phyloP scores from a whole-genome alignment of 2,888 invertebrate species.

The Xanthia icteritia region DNA sequence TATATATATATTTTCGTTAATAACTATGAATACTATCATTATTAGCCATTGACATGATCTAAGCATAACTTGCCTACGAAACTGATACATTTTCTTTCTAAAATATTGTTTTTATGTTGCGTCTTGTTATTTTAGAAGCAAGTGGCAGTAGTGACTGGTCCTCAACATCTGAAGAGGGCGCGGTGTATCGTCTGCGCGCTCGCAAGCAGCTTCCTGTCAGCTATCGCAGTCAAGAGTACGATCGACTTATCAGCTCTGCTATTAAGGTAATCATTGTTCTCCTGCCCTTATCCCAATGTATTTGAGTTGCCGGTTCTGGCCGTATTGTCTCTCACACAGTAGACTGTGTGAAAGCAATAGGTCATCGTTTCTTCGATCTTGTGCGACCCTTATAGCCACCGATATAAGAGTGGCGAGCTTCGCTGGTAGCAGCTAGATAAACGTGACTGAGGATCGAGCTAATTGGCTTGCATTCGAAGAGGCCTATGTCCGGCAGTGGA shows the following conservation, averaged over 20 bases:
- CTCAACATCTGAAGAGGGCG: conserved; percentile 91
- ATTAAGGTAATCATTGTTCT: conserved; percentile 88
- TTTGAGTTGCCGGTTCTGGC: background rate
- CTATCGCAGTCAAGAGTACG: conserved; percentile 97
- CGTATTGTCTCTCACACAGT: background rate
- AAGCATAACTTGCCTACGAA: background rate
- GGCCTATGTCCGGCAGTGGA: background rate
- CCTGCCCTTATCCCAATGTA: background rate
- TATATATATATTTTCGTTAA: no score
- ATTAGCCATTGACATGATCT: background rate
- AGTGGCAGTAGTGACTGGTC: conserved; percentile 82
- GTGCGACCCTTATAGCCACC: background rate
- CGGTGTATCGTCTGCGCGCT: conserved; percentile 95
- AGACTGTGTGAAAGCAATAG: no score
- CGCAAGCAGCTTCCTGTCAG: conserved; percentile 95
- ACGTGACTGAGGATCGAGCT: background rate
- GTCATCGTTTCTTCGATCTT: background rate
- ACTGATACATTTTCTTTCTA: background rate
- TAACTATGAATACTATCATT: background rate
- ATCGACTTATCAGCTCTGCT: conserved; percentile 98
- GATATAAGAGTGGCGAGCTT: background rate
- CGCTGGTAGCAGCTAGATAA: background rate
- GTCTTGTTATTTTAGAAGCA: conserved; percentile 58
- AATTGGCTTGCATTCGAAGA: background rate
- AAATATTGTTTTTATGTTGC: background rate